Conservation (phyloP, 2,113 vertebrate genomes). For the Colinus virginianus region DNA sequence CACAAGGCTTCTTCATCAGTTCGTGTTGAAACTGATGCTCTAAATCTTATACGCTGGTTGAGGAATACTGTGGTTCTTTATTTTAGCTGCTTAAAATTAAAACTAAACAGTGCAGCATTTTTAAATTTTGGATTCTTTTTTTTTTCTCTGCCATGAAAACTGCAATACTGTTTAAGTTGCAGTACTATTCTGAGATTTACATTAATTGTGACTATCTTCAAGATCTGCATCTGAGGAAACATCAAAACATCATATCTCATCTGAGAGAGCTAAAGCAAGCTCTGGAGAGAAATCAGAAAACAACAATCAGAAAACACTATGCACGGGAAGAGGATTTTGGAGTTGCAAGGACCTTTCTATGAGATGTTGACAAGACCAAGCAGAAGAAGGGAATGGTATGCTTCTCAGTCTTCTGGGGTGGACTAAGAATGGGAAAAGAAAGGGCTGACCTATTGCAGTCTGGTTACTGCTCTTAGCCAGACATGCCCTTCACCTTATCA, state of each 20-base stretch:
- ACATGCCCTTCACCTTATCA: background rate
- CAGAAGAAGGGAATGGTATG: background rate
- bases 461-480: background rate
- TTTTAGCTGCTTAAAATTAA: background rate
- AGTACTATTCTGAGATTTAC: background rate
- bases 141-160: background rate
- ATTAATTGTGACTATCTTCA: background rate
- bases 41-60: background rate
- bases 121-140: background rate
- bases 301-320: background rate
- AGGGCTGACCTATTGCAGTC: background rate
- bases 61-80: background rate
- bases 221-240: background rate
- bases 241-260: rapidly evolving
- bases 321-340: background rate
- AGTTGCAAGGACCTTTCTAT: background rate
- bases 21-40: background rate
- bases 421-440: background rate
- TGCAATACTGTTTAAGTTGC: background rate
- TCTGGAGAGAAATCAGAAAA: background rate
- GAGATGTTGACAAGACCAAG: background rate
- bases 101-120: background rate
- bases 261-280: background rate
- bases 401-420: background rate
- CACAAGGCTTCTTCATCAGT: background rate